phyloP scores from a whole-genome alignment of 2,888 invertebrate genomes.

The Dyspetes luteomarginatus region DNA sequence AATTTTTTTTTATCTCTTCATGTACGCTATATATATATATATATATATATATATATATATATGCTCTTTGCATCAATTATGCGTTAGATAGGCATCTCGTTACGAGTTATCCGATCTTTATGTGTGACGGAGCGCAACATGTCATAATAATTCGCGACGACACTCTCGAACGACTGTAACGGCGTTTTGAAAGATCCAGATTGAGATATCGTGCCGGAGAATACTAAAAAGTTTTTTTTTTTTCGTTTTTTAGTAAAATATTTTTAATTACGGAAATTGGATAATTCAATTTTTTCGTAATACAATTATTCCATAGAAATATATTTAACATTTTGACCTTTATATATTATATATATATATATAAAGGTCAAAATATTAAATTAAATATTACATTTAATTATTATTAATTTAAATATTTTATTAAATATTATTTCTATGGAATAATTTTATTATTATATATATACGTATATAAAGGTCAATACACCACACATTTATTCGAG shows the following conservation, averaged over 20 bases:
- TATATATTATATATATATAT: too few relatives aligned
- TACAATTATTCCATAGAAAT: too few relatives aligned
- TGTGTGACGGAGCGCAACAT: constrained; percentile 2
- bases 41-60: constrained; percentile 7
- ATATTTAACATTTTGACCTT: too few relatives aligned
- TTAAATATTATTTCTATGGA: too few relatives aligned
- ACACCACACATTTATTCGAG: too few relatives aligned
- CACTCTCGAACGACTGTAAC: neutral
- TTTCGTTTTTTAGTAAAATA: neutral
- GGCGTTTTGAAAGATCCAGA: neutral
- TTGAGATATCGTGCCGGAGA: neutral
- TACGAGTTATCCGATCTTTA: neutral
- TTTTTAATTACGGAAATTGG: neutral
- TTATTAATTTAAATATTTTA: too few relatives aligned
- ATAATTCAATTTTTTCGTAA: too few relatives aligned
- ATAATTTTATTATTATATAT: too few relatives aligned
- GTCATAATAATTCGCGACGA: constrained; percentile 44
- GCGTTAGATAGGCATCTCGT: neutral
- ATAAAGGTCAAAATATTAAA: too few relatives aligned
- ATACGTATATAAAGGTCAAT: too few relatives aligned
- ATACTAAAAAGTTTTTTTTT: neutral
- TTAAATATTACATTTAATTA: too few relatives aligned
- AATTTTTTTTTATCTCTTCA: neutral
- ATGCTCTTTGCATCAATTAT: neutral
- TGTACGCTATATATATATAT: neutral